Evolutionary conservation across 2,113 vertebrate species (phyloP).

Genomic region (Cathartes aura): DNA sequence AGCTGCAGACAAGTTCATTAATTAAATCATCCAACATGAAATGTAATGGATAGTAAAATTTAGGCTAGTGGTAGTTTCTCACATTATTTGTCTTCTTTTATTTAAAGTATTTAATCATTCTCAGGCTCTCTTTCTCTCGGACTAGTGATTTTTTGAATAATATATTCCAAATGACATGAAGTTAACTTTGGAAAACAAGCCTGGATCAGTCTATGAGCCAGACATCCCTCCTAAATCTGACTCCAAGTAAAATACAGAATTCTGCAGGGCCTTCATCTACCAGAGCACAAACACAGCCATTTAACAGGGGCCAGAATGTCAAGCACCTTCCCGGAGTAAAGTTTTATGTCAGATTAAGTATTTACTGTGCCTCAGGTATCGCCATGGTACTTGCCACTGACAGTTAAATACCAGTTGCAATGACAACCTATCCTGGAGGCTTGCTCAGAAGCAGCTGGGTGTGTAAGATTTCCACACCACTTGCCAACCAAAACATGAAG

Average conservation of each 20-base stretch:
- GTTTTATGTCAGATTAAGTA: background rate
- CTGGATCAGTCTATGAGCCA: background rate
- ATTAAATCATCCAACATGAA: background rate
- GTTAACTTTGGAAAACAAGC: background rate
- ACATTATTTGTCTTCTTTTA: background rate
- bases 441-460: background rate
- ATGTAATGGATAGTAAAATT: background rate
- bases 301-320: background rate
- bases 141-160: background rate
- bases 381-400: background rate
- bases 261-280: background rate
- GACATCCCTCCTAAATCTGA: background rate
- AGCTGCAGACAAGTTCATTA: constrained; percentile 42
- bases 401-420: background rate
- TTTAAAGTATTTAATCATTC: background rate
- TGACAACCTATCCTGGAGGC: background rate
- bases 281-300: background rate
- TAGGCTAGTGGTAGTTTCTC: background rate
- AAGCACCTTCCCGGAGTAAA: background rate
- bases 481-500: constrained; percentile 18
- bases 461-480: background rate
- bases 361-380: background rate
- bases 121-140: background rate
- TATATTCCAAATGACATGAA: background rate
- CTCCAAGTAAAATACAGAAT: background rate